A percentile compares a stretch with the other conserved stretches of the same genome.
phyloP scores from a whole-genome alignment of 2,113 vertebrate genomes.

The Athene noctua region DNA sequence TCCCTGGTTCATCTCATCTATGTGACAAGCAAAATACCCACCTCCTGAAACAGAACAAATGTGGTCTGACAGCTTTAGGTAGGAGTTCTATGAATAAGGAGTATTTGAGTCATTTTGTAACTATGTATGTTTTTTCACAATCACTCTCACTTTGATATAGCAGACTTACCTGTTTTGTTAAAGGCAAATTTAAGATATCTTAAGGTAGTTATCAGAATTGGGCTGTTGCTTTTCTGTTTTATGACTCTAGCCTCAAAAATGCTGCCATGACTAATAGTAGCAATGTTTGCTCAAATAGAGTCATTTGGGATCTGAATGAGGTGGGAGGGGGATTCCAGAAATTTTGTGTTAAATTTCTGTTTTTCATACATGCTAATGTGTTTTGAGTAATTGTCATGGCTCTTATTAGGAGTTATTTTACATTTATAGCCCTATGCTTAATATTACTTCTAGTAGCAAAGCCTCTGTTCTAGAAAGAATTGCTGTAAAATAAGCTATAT shows the following conservation, averaged over 20 bases:
- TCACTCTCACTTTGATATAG: background rate
- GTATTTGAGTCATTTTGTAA: background rate
- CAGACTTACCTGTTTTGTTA: background rate
- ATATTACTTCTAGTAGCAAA: background rate
- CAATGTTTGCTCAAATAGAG: background rate
- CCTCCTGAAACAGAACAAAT: background rate
- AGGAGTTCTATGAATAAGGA: background rate
- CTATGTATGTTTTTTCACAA: background rate
- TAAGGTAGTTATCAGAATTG: background rate
- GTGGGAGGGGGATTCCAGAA: background rate
- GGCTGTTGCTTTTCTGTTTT: background rate
- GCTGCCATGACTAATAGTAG: background rate
- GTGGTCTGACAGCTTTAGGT: background rate
- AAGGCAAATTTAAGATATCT: background rate
- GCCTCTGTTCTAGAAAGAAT: background rate
- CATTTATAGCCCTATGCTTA: background rate
- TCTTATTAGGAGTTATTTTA: background rate
- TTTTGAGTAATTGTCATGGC: background rate
- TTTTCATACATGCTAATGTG: background rate
- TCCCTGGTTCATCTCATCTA: background rate
- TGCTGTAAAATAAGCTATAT: background rate
- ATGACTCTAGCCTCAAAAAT: background rate
- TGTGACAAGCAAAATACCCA: background rate
- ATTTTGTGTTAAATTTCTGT: background rate
- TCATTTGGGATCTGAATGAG: background rate